Conservation (phyloP, 2,888 invertebrate species). For the Lamellibrachia columna region DNA sequence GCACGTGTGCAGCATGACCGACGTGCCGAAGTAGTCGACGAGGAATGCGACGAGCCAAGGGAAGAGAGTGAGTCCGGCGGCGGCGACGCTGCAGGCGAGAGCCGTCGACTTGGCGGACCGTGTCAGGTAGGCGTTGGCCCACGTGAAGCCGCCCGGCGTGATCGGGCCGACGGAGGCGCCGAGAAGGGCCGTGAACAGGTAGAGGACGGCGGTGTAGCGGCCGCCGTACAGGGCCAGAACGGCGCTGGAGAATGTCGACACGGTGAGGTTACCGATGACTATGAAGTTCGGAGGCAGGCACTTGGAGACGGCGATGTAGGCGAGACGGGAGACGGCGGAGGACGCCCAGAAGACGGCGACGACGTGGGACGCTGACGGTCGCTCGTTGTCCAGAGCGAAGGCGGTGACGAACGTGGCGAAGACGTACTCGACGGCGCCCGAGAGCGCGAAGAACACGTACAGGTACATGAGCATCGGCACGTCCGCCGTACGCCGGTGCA, state of each 20-base stretch:
- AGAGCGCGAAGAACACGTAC: background rate
- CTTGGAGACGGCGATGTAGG: background rate
- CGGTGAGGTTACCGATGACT: background rate
- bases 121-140: conserved; percentile 4
- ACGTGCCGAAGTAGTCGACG: background rate
- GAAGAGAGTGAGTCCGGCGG: background rate
- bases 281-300: background rate
- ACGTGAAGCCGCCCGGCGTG: background rate
- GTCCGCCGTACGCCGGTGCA: background rate
- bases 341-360: background rate
- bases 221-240: background rate
- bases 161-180: background rate
- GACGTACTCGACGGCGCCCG: background rate
- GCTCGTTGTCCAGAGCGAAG: background rate
- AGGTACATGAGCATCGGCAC: conserved; percentile 16
- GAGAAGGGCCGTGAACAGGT: background rate
- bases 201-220: background rate
- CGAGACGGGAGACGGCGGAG: background rate
- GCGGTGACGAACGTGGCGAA: background rate
- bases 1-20: background rate
- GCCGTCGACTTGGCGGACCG: conserved; percentile 6
- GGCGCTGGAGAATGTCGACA: background rate
- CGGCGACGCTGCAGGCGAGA: background rate
- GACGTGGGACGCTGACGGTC: background rate
- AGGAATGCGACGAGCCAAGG: background rate